Percentiles rank a stretch among this genome's conserved stretches.
Evolutionary conservation across 1,140 invertebrate genomes (phyloP).

Genomic region (Eulimnadia texana): DNA sequence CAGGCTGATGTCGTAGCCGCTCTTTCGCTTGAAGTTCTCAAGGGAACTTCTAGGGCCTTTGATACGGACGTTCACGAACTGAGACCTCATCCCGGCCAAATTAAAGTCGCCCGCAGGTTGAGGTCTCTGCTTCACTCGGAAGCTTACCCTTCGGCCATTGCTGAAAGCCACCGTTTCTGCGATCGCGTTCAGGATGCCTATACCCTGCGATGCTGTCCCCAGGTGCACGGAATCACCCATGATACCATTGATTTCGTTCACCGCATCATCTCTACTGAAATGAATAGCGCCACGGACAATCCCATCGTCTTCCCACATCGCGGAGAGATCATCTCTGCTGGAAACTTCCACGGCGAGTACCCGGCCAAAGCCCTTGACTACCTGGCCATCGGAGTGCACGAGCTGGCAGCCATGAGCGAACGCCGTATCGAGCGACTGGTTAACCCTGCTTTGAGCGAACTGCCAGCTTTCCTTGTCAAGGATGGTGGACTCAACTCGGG

Average conservation of each 20-base stretch:
- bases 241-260: constrained; percentile 54
- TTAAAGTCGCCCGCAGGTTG: constrained; percentile 42
- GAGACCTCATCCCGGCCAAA: constrained; percentile 51
- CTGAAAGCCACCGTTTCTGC: constrained; percentile 53
- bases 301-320: constrained; percentile 32
- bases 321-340: constrained; percentile 45
- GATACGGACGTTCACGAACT: constrained; percentile 53
- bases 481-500: constrained; percentile 60
- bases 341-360: constrained; percentile 58
- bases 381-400: constrained; percentile 53
- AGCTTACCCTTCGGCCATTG: constrained; percentile 51
- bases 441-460: constrained; percentile 49
- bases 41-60: constrained; percentile 53
- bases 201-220: constrained; percentile 53
- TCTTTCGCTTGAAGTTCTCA: constrained; percentile 51
- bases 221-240: constrained; percentile 49
- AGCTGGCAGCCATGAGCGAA: constrained; percentile 57
- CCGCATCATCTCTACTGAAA: constrained; percentile 45
- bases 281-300: constrained; percentile 61
- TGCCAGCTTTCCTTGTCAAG: constrained; percentile 52
- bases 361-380: constrained; percentile 59
- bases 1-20: constrained; percentile 60
- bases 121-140: constrained; percentile 50
- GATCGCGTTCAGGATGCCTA: constrained; percentile 59
- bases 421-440: constrained; percentile 50